Evolutionary conservation across 2,113 vertebrate species (phyloP).

Genomic region (Campylomormyrus tamandua): DNA sequence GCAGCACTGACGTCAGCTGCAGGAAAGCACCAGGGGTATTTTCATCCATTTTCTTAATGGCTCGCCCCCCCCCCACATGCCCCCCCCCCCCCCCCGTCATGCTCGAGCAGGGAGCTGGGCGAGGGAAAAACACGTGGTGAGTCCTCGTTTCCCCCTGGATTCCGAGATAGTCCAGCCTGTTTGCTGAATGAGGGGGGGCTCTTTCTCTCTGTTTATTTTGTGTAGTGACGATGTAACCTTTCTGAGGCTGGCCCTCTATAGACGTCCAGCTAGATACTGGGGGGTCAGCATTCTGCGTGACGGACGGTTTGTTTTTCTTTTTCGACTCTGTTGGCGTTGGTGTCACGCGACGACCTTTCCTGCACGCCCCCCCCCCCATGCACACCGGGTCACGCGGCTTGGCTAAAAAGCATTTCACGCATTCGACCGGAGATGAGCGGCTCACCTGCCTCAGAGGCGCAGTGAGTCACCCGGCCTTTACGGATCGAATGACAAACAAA

Average conservation of each 20-base stretch:
- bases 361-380: neutral
- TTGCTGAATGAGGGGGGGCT: neutral
- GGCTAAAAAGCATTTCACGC: neutral
- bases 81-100: neutral
- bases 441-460: neutral
- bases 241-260: neutral
- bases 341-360: neutral
- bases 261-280: neutral
- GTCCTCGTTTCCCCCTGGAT: neutral
- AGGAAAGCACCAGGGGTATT: conserved; percentile 29
- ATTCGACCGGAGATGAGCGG: neutral
- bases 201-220: neutral
- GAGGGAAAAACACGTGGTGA: neutral
- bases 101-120: neutral
- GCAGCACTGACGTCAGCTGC: conserved; percentile 27
- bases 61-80: conserved; percentile 14
- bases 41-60: conserved; percentile 30
- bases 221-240: neutral
- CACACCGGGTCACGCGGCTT: neutral
- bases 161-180: neutral
- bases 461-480: neutral
- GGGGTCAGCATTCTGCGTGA: neutral
- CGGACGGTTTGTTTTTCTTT: neutral
- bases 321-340: neutral
- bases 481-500: neutral